These are phyloP conservation scores for Sinocyclocheilus maitianheensis DNA, from an alignment of 2,113 vertebrate genomes.

Conservation along the genomic window DNA sequence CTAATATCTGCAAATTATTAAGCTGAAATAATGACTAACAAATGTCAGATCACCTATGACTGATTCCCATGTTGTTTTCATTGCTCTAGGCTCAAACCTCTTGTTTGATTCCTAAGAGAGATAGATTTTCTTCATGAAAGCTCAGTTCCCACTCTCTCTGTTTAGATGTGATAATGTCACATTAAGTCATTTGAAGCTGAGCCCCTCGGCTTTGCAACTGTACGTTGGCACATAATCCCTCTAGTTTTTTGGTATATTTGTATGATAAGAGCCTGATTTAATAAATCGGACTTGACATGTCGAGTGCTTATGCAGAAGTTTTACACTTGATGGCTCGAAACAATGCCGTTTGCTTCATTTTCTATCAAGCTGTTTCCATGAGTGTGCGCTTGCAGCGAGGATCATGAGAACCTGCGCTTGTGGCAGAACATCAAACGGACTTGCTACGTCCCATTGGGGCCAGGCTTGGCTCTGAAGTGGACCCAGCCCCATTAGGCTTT, in stretches of 20 bases:
- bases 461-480: conserved; percentile 51
- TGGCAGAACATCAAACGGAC: conserved; percentile 59
- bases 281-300: conserved; percentile 65
- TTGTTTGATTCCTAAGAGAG: conserved; percentile 22
- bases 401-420: conserved; percentile 60
- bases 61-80: conserved; percentile 14
- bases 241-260: conserved; percentile 58
- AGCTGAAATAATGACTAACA: neutral
- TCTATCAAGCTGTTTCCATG: conserved; percentile 55
- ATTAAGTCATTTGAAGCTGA: conserved; percentile 35
- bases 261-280: conserved; percentile 54
- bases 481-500: conserved; percentile 52
- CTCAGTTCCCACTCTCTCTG: neutral
- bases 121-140: conserved; percentile 29
- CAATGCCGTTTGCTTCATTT: conserved; percentile 49
- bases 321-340: conserved; percentile 55
- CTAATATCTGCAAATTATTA: neutral
- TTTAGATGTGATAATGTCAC: too few relatives aligned
- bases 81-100: neutral
- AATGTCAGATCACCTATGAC: neutral
- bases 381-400: conserved; percentile 39
- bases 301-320: conserved; percentile 61
- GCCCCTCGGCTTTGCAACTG: neutral
- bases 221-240: neutral
- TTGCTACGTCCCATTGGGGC: conserved; percentile 51